These are phyloP conservation scores for Tenebrio molitor DNA, from an alignment of 1,140 invertebrate species.

Conservation along the genomic window DNA sequence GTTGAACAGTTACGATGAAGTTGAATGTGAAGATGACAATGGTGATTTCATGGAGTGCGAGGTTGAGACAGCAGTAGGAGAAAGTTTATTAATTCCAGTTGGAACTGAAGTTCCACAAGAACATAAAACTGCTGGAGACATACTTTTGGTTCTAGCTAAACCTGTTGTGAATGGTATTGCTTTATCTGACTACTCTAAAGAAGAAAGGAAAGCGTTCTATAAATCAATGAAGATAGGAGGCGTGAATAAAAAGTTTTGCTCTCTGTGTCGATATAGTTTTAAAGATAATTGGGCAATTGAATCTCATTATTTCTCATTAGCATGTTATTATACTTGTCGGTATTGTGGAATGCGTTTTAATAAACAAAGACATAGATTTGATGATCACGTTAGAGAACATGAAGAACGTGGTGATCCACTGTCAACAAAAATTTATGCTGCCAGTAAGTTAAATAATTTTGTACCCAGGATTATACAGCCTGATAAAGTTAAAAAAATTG, in stretches of 20 bases:
- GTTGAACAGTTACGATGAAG: constrained; percentile 59
- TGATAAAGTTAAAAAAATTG: constrained; percentile 47
- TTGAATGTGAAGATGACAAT: constrained; percentile 47
- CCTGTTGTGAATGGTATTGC: constrained; percentile 57
- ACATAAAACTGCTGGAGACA: constrained; percentile 48
- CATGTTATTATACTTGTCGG: constrained; percentile 63
- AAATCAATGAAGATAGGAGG: constrained; percentile 60
- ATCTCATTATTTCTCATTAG: constrained; percentile 62
- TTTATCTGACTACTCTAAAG: constrained; percentile 61
- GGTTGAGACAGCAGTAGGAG: constrained; percentile 47
- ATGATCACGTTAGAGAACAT: constrained; percentile 61
- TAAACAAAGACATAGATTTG: constrained; percentile 61
- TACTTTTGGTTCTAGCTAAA: constrained; percentile 46
- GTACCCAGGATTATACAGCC: constrained; percentile 56
- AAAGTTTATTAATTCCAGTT: constrained; percentile 57
- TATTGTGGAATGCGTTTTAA: constrained; percentile 65
- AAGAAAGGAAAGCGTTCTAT: constrained; percentile 59
- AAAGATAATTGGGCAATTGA: constrained; percentile 67
- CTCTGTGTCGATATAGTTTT: constrained; percentile 64
- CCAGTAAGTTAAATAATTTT: constrained; percentile 59
- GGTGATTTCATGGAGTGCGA: constrained; percentile 44
- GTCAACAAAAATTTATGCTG: constrained; percentile 61
- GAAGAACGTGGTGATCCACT: constrained; percentile 55
- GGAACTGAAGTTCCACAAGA: constrained; percentile 36
- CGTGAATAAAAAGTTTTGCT: constrained; percentile 63